Base-by-base conservation (phyloP, 2,113 vertebrate genomes). In the Aptenodytes patagonicus region DNA sequence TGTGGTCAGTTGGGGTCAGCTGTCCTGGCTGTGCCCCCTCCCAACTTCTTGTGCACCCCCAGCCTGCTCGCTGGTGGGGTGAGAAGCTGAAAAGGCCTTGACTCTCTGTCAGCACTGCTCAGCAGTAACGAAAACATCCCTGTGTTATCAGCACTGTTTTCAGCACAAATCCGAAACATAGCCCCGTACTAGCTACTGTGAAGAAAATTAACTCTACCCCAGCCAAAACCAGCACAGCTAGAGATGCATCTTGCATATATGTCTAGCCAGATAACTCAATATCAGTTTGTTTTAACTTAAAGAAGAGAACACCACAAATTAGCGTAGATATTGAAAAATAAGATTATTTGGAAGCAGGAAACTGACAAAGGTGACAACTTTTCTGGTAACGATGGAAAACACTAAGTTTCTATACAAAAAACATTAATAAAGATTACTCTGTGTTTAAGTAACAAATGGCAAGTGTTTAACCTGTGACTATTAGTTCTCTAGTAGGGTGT, bases 401-500 rank as follows among this genome's bases (percentile, higher is more conserved):
- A 68, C 34, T 13, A 51, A 73, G 76, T 82, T 83, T 77, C 57
- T 77, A 32, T 88, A 87, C 18, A 20, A 47, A 83, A 66, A 51
- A 93, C 87, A 70, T 81, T 95, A 24, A 47, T 52, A 87, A 38
- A 68, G 51, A 75, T 52, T 36, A 61, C 52, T 84, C 58, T 75
- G 65, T 61, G 75, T 77, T 83, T 70, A 83, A 73, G 47, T 79
- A 95, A 79, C 73, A 93, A 90, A 94, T 20, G 13, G 73, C 54
- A 83, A 91, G 65, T 86, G 78, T 91, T 87, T 94, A 91, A 58
- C 52, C 51, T 89, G 89, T 88, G 85, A 94, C 76, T 9, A 91
- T 88, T 83, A 91, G 85, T 64, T 95, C 93, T 97, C 83, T 95
- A 97, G 92, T 17, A 90, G 83, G 90, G 78, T 86, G 88, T 95